Evolutionary conservation across 2,113 vertebrate species (phyloP).

Genomic region (Labeo catla): DNA sequence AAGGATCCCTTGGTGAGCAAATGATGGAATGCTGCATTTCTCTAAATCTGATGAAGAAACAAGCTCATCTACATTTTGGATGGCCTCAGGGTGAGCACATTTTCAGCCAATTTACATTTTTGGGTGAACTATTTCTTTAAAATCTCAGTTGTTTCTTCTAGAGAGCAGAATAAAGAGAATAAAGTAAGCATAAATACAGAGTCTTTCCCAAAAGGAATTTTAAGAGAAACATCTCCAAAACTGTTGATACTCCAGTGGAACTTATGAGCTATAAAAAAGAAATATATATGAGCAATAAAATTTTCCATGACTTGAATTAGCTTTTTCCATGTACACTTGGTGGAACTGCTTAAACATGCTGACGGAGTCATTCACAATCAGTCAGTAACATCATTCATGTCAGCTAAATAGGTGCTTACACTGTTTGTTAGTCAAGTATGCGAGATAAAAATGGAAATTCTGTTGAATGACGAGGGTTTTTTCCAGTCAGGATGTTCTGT

Average conservation of each 20-base stretch:
- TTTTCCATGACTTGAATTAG: background rate
- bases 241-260: background rate
- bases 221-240: constrained; percentile 2
- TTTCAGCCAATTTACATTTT: background rate
- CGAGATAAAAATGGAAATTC: background rate
- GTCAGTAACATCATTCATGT: background rate
- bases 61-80: background rate
- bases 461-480: background rate
- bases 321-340: background rate
- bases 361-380: background rate
- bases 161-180: background rate
- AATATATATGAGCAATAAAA: background rate
- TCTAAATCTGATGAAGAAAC: background rate
- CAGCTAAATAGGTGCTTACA: background rate
- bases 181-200: background rate
- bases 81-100: background rate
- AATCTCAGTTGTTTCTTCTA: background rate
- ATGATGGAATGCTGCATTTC: background rate
- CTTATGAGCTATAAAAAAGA: background rate
- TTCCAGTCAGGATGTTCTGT: background rate
- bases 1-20: background rate
- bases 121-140: background rate
- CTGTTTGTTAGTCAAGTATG: background rate
- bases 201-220: background rate
- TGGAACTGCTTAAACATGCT: background rate